Evolutionary conservation across 2,888 invertebrate genomes (phyloP).

Genomic region (Pocota personata): DNA sequence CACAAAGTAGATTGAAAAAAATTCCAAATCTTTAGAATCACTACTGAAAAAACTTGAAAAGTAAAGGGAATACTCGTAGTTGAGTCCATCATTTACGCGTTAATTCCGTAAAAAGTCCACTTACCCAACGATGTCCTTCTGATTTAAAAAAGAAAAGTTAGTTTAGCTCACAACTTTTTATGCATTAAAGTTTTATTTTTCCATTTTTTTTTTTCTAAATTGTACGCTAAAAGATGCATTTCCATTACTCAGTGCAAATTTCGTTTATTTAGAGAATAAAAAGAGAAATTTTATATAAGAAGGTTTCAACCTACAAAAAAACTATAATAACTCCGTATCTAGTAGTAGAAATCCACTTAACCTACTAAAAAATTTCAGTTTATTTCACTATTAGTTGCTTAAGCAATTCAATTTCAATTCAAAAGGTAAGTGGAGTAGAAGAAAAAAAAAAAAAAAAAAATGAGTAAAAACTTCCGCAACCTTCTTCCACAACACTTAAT

Average conservation of each 20-base stretch:
- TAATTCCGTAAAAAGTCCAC: not conserved
- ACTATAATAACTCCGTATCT: constrained; percentile 16
- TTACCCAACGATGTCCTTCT: constrained; percentile 45
- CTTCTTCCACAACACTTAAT: constrained; percentile 47
- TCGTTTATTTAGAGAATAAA: constrained; percentile 13
- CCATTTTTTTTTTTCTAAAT: not conserved
- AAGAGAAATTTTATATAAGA: not conserved
- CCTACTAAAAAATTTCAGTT: constrained; percentile 23
- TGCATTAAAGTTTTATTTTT: not conserved
- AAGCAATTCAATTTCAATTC: constrained; percentile 27
- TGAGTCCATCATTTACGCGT: not conserved
- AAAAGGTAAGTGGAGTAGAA: constrained; percentile 69
- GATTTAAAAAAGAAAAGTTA: not conserved
- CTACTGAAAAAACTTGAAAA: no score
- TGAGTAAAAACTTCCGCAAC: not conserved
- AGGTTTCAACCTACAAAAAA: not conserved
- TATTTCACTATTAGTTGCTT: constrained; percentile 54
- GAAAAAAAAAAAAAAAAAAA: constrained; percentile 8
- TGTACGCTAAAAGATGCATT: constrained; percentile 5
- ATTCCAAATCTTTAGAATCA: no score
- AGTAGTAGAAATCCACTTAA: constrained; percentile 47
- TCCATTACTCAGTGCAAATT: constrained; percentile 70
- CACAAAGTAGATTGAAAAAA: no score
- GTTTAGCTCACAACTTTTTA: not conserved
- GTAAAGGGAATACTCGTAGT: not conserved